Evolutionary conservation across 1,140 invertebrate genomes (phyloP).

Genomic region (Anoplolepis gracilipes): DNA sequence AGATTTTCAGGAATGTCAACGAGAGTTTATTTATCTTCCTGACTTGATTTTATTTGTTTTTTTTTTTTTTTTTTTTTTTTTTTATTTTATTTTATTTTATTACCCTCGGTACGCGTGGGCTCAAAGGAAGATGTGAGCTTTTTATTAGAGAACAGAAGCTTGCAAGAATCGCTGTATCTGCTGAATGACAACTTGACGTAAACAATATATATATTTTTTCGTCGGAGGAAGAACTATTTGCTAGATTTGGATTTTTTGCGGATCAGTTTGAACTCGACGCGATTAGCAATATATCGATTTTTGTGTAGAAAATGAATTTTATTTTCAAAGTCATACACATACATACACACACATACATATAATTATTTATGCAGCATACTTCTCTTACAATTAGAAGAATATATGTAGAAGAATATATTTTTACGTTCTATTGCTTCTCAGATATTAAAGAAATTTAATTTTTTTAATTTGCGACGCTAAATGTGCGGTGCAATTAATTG

Average conservation of each 20-base stretch:
- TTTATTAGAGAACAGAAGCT: not conserved
- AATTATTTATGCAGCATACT: too few relatives aligned
- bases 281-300: not conserved
- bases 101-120: not conserved
- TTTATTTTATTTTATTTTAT: too few relatives aligned
- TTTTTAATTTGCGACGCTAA: constrained; percentile 16
- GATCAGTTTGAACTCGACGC: not conserved
- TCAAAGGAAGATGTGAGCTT: constrained; percentile 19
- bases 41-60: constrained; percentile 40
- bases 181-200: not conserved
- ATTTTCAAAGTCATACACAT: not conserved
- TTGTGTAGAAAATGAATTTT: not conserved
- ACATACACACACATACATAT: too few relatives aligned
- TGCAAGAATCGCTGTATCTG: not conserved
- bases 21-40: constrained; percentile 42
- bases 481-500: not conserved
- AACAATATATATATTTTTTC: not conserved
- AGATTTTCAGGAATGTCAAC: constrained; percentile 30
- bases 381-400: too few relatives aligned
- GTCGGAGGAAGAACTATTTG: not conserved
- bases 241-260: too few relatives aligned
- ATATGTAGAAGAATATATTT: not conserved
- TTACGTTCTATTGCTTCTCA: not conserved
- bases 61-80: too few relatives aligned
- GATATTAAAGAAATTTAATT: constrained; percentile 9